These are phyloP conservation scores for Mionectes macconnelli DNA, from an alignment of 2,113 vertebrate species.

Conservation along the genomic window DNA sequence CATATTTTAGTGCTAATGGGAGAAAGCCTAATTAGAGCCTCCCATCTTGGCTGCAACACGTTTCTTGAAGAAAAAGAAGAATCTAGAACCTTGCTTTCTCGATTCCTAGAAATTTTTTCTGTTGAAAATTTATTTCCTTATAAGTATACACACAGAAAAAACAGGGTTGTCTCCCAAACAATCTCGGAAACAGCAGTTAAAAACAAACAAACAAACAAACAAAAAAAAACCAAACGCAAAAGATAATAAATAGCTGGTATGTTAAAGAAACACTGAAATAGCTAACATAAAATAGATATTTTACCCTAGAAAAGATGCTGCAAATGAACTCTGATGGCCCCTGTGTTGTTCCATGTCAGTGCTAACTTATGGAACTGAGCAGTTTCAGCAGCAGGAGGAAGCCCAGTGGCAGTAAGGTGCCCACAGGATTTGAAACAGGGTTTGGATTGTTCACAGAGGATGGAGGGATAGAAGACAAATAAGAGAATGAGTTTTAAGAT, in stretches of 20 bases:
- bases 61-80: neutral
- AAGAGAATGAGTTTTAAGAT: neutral
- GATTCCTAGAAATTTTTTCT: neutral
- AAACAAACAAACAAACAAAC: neutral
- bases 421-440: neutral
- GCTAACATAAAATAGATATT: neutral
- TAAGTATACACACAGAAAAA: neutral
- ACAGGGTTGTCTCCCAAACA: neutral
- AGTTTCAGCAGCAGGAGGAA: neutral
- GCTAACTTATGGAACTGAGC: neutral
- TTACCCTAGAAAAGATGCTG: neutral
- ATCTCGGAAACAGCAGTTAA: neutral
- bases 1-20: neutral
- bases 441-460: neutral
- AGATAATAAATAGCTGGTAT: neutral
- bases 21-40: neutral
- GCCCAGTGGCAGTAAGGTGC: neutral
- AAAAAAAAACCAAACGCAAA: accelerated
- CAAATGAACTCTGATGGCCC: neutral
- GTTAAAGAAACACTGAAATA: neutral
- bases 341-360: neutral
- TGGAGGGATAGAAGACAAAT: neutral
- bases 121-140: neutral
- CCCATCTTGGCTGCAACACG: neutral
- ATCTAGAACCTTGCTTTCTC: neutral